A percentile compares a stretch with the other conserved stretches of the same genome.
Conservation (phyloP, 2,797 vertebrate genomes). For the Urosaurus nigricauda region DNA sequence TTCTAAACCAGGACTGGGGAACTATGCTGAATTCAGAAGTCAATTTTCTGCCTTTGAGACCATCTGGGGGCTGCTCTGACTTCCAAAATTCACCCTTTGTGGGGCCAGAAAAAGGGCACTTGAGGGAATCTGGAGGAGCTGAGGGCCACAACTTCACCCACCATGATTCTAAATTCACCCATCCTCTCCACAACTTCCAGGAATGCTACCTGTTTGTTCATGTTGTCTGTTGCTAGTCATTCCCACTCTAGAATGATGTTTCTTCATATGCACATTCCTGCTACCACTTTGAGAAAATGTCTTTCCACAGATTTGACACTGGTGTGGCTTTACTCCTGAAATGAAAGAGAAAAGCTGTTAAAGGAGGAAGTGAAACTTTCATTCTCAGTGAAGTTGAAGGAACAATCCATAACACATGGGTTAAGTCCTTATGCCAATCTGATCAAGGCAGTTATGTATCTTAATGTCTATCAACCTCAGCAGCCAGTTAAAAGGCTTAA, state of each 20-base stretch:
- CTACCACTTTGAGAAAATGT: slow-evolving; percentile 98
- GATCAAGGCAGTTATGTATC: not conserved
- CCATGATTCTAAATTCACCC: slow-evolving; percentile 1
- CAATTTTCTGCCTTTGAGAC: too few species aligned
- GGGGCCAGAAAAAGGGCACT: too few species aligned
- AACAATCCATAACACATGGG: too few species aligned
- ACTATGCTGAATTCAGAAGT: too few species aligned
- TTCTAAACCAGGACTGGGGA: too few species aligned
- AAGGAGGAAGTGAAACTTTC: slow-evolving; percentile 38
- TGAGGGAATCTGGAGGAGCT: too few species aligned
- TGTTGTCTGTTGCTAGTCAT: slow-evolving; percentile 75
- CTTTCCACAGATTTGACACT: slow-evolving; percentile 95
- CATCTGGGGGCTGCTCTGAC: too few species aligned
- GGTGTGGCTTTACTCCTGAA: slow-evolving; percentile 96
- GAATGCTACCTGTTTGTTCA: slow-evolving; percentile 78
- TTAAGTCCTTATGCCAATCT: too few species aligned
- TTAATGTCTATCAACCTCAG: not conserved
- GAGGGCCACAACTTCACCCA: too few species aligned
- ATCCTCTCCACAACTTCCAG: not conserved
- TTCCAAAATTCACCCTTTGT: too few species aligned
- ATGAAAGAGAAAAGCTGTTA: slow-evolving; percentile 46
- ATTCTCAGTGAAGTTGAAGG: not conserved
- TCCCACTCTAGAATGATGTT: slow-evolving; percentile 86
- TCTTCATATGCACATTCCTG: slow-evolving; percentile 97
- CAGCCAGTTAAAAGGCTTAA: slow-evolving; percentile 27